A percentile compares a stretch with the other conserved stretches of the same genome.
phyloP scores from a whole-genome alignment of 2,888 invertebrate species.

The Dicycla oo region DNA sequence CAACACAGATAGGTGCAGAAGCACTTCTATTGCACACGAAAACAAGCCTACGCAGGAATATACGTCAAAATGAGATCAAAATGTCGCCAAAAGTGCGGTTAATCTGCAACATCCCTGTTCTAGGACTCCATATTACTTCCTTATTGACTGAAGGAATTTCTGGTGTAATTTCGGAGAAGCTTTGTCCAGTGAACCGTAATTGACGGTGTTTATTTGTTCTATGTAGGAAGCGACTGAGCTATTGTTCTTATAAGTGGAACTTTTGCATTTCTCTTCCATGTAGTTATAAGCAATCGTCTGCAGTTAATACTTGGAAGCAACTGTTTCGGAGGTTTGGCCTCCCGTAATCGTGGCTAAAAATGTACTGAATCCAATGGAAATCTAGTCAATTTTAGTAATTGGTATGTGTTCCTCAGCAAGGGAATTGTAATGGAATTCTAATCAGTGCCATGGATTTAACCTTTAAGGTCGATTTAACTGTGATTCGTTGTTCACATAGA shows the following conservation, averaged over 20 bases:
- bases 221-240: neutral
- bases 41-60: neutral
- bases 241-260: neutral
- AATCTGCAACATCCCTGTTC: neutral
- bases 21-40: neutral
- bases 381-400: constrained; percentile 34
- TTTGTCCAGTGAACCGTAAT: neutral
- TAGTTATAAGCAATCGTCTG: constrained; percentile 48
- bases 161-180: constrained; percentile 2
- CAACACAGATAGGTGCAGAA: constrained; percentile 22
- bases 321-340: constrained; percentile 34
- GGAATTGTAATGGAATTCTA: constrained; percentile 16
- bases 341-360: constrained; percentile 44
- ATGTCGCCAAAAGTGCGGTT: neutral
- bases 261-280: constrained; percentile 7
- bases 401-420: constrained; percentile 2
- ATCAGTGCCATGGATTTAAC: constrained; percentile 19
- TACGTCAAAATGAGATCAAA: neutral
- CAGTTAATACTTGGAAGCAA: constrained; percentile 54
- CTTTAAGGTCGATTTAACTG: neutral
- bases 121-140: neutral
- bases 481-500: constrained; percentile 2
- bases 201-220: neutral
- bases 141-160: neutral
- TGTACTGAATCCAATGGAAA: constrained; percentile 31